These are phyloP conservation scores for Etheostoma perlongum DNA, from an alignment of 2,797 vertebrate genomes.

Conservation along the genomic window DNA sequence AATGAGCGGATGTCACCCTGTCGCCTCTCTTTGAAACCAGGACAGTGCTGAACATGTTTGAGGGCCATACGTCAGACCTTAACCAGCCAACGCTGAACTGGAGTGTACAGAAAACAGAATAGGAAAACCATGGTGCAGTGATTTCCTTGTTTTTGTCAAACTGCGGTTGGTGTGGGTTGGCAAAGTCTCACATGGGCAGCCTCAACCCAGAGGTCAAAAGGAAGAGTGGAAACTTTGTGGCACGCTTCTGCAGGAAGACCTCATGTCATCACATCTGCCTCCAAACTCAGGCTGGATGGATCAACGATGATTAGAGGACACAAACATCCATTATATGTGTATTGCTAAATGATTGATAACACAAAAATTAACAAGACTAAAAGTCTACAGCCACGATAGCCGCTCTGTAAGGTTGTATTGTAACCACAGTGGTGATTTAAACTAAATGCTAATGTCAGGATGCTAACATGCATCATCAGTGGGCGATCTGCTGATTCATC, in stretches of 20 bases:
- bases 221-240: conserved; percentile 30
- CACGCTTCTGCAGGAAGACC: conserved; percentile 46
- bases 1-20: conserved; percentile 62
- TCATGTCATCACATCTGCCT: conserved; percentile 45
- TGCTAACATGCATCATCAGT: neutral
- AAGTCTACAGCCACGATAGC: neutral
- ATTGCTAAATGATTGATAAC: neutral
- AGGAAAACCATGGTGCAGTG: conserved; percentile 36
- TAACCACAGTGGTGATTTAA: neutral
- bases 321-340: neutral
- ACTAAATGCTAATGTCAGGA: neutral
- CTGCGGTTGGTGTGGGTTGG: conserved; percentile 61
- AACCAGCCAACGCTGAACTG: neutral
- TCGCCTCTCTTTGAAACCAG: conserved; percentile 54
- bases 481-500: neutral
- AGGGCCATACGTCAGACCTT: conserved; percentile 9
- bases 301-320: neutral
- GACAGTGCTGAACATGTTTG: conserved; percentile 34
- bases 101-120: conserved; percentile 13
- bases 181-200: conserved; percentile 55
- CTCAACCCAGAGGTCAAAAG: conserved; percentile 50
- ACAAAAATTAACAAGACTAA: neutral
- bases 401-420: neutral
- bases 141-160: conserved; percentile 72
- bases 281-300: conserved; percentile 10